A percentile compares a stretch with the other conserved stretches of the same genome.
These are phyloP conservation scores for Temnothorax rugatulus DNA, from an alignment of 2,888 invertebrate genomes.

Conservation along the genomic window DNA sequence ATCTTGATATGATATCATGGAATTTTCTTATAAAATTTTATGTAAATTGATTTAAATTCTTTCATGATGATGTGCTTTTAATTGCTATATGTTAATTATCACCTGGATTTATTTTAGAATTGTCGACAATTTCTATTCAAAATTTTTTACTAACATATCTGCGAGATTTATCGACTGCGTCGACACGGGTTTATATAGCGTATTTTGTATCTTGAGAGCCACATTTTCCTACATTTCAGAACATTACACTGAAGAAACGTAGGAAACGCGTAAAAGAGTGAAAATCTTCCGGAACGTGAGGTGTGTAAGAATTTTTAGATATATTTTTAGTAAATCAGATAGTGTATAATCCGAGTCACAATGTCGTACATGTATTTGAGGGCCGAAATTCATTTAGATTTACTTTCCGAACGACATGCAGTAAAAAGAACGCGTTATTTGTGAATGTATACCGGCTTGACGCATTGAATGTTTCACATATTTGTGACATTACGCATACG, in stretches of 20 bases:
- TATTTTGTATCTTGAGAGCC: slow-evolving; percentile 20
- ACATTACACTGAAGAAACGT: neutral
- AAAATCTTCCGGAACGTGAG: neutral
- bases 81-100: neutral
- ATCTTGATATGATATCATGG: neutral
- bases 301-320: slow-evolving; percentile 40
- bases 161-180: slow-evolving; percentile 9
- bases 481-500: slow-evolving; percentile 51
- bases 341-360: neutral
- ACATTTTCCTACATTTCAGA: neutral
- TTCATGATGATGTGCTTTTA: neutral
- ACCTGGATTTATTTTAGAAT: neutral
- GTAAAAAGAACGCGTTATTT: slow-evolving; percentile 14
- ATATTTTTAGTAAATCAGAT: slow-evolving; percentile 19
- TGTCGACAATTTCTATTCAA: neutral
- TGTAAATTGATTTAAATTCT: neutral
- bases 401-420: slow-evolving; percentile 23
- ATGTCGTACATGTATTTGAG: slow-evolving; percentile 1
- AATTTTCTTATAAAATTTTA: slow-evolving; percentile 9
- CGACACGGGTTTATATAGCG: neutral
- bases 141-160: neutral
- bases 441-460: slow-evolving; percentile 22
- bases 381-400: slow-evolving; percentile 15
- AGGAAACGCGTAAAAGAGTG: neutral
- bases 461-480: slow-evolving; percentile 41